Evolutionary conservation across 2,888 invertebrate species (phyloP).

Genomic region (Zootermopsis nevadensis): DNA sequence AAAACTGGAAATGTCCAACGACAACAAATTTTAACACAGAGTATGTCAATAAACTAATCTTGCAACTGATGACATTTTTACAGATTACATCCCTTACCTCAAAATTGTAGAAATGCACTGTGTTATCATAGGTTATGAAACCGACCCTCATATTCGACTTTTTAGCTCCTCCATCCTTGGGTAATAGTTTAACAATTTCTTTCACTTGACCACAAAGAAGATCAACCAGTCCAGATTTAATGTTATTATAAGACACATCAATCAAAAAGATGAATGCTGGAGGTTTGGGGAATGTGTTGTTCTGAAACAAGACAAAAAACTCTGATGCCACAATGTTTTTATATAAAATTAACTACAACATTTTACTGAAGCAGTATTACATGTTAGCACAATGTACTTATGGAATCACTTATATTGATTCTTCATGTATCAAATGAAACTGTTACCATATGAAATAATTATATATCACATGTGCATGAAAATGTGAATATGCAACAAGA

Average conservation of each 20-base stretch:
- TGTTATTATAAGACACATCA: conserved; percentile 96
- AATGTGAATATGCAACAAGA: no score
- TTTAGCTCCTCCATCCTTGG: conserved; percentile 79
- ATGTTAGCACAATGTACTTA: no score
- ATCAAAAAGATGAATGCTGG: conserved; percentile 97
- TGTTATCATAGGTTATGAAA: conserved; percentile 96
- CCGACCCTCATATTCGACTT: conserved; percentile 84
- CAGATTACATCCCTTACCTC: conserved; percentile 71
- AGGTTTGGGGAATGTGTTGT: conserved; percentile 88
- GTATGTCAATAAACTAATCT: no score
- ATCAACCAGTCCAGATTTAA: conserved; percentile 91
- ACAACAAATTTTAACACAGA: no score
- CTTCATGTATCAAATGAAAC: no score
- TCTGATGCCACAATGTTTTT: no score
- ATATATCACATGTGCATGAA: no score
- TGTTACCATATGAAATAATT: no score
- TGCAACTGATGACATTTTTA: background rate
- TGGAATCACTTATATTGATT: no score
- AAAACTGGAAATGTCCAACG: no score
- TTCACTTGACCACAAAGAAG: conserved; percentile 90
- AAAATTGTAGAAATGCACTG: conserved; percentile 94
- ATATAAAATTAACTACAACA: no score
- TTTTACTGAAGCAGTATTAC: no score
- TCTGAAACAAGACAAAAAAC: conserved; percentile 67
- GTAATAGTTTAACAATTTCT: conserved; percentile 81